Percentiles rank a stretch among this genome's conserved stretches.
Conservation (phyloP, 2,797 vertebrate genomes). For the Rhinophrynus dorsalis region DNA sequence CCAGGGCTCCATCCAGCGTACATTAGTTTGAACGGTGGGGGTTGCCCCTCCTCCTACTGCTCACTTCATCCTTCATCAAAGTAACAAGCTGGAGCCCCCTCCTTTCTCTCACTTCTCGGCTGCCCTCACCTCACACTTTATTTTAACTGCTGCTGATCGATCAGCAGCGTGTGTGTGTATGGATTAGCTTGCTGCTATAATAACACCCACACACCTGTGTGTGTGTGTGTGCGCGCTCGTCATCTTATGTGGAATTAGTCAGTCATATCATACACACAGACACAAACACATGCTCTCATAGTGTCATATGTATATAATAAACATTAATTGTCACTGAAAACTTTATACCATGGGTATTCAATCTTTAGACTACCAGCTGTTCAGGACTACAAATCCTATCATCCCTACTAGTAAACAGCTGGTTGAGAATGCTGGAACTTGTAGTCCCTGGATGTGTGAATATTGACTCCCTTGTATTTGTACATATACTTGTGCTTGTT, state of each 20-base stretch:
- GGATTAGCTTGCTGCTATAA: slow-evolving; percentile 53
- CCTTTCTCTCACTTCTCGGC: slow-evolving; percentile 1
- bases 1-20: slow-evolving; percentile 21
- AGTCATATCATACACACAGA: neutral
- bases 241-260: neutral
- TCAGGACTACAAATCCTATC: too few species aligned
- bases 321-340: too few species aligned
- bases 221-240: neutral
- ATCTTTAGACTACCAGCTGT: too few species aligned
- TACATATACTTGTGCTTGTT: too few species aligned
- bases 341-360: too few species aligned
- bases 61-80: slow-evolving; percentile 38
- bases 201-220: slow-evolving; percentile 39
- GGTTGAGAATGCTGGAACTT: too few species aligned
- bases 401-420: too few species aligned
- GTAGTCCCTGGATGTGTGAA: too few species aligned
- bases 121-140: slow-evolving; percentile 42
- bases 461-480: too few species aligned
- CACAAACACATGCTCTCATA: too few species aligned
- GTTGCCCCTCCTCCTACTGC: neutral
- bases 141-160: slow-evolving; percentile 48
- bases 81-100: slow-evolving; percentile 25
- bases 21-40: slow-evolving; percentile 30
- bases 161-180: slow-evolving; percentile 53
- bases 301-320: too few species aligned